Conservation (phyloP, 2,888 invertebrate genomes). For the Druceiella hillmani region DNA sequence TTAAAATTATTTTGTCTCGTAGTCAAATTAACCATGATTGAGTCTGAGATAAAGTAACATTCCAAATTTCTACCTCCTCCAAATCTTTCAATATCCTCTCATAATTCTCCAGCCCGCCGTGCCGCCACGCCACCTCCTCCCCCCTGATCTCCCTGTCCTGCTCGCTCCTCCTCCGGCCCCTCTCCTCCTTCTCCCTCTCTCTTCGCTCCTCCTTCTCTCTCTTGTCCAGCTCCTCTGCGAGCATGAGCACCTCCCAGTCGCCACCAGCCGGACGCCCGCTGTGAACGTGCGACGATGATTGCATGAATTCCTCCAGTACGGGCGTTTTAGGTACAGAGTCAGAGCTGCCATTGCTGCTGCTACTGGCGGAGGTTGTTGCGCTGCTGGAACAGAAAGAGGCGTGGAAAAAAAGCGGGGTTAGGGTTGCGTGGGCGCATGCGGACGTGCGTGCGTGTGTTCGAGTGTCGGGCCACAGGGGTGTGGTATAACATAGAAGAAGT, state of each 20-base stretch:
- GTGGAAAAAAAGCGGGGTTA: constrained; percentile 3
- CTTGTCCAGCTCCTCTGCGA: constrained; percentile 66
- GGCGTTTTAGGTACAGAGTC: constrained; percentile 46
- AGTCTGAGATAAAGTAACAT: constrained; percentile 1
- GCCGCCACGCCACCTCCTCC: constrained; percentile 5
- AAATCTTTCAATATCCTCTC: constrained; percentile 40
- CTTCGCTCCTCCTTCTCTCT: constrained; percentile 44
- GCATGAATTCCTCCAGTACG: constrained; percentile 45
- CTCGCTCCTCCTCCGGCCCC: too few species aligned
- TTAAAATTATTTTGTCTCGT: background rate
- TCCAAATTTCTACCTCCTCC: constrained; percentile 35
- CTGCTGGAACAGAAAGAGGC: constrained; percentile 26
- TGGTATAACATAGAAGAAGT: too few species aligned
- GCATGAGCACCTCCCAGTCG: constrained; percentile 75
- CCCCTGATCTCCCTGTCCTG: too few species aligned
- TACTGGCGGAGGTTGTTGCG: constrained; percentile 41
- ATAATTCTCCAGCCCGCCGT: constrained; percentile 18
- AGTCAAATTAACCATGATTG: constrained; percentile 7
- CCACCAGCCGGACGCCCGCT: constrained; percentile 33
- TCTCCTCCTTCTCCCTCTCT: constrained; percentile 30
- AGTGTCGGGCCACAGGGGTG: too few species aligned
- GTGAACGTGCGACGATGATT: too few species aligned
- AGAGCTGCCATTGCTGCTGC: constrained; percentile 38
- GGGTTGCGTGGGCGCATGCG: too few species aligned
- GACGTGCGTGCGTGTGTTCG: too few species aligned